Evolutionary conservation across 2,797 vertebrate genomes (phyloP).

Genomic region (Pangasius sanitwongsei): DNA sequence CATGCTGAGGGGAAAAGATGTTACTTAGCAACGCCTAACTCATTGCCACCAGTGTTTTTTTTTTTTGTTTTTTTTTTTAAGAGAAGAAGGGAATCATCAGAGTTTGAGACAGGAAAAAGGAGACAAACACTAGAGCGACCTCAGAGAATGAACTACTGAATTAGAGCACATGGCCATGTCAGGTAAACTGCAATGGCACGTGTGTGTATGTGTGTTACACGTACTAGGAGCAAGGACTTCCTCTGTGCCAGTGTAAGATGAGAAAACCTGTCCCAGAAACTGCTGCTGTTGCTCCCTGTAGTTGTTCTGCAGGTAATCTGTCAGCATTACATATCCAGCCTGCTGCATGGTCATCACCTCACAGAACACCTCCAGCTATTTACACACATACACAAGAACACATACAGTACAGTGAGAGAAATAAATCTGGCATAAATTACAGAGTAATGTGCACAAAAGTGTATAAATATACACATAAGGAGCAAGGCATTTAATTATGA

Average conservation of each 20-base stretch:
- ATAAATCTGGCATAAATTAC: neutral
- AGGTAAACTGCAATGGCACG: neutral
- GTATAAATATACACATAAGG: neutral
- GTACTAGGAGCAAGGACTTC: slow-evolving; percentile 89
- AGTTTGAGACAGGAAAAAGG: neutral
- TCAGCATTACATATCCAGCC: slow-evolving; percentile 93
- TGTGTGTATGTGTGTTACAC: slow-evolving; percentile 56
- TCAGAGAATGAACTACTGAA: neutral
- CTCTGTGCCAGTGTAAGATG: slow-evolving; percentile 94
- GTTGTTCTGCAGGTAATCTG: slow-evolving; percentile 97
- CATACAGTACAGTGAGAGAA: neutral
- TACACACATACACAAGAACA: slow-evolving; percentile 27
- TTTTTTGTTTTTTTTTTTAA: neutral
- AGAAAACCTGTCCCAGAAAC: slow-evolving; percentile 92
- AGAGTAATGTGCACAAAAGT: neutral
- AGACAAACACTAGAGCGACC: neutral
- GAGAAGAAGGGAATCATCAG: neutral
- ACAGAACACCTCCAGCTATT: slow-evolving; percentile 87
- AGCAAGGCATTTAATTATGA: neutral
- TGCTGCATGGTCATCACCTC: slow-evolving; percentile 98
- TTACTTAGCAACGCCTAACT: slow-evolving; percentile 23
- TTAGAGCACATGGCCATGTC: neutral
- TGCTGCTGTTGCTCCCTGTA: slow-evolving; percentile 87
- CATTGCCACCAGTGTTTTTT: neutral
- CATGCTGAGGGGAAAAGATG: neutral